Evolutionary conservation across 2,888 invertebrate genomes (phyloP), one percentile per base, ranked within the genome.

Genomic region (Zele albiditarsus): DNA sequence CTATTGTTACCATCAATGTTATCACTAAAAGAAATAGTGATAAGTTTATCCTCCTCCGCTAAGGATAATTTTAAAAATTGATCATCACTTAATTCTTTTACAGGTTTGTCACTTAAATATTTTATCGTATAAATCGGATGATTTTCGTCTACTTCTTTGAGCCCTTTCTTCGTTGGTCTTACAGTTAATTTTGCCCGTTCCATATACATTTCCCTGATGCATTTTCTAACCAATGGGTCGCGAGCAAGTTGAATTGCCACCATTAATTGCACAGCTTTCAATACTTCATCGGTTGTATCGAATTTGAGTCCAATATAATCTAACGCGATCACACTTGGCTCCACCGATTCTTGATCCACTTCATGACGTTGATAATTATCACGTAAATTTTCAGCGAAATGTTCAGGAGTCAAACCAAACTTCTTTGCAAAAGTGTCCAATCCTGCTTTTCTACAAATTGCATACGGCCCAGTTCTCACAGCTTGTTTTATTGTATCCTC

Each of bases 301-400:
- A 87, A 87, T 38, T 82, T 81, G 16, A 78, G 42, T 8, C 85
- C 81, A 16, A 82, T 70, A 85, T 92, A 97, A 82, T 97, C 95
- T 71, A 93, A 93, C 0, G 98, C 98, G 25, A 96, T 91, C 80
- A 96, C 95, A 0, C 92, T 84, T 0, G 98, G 97, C 80, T 96
- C 95, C n/a, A 94, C 92, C 0, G 94, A 93, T 82, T 96, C 96
- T 87, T 98, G 98, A 68, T 98, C 97, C 1, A 98, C 97, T 86
- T 98, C 98, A 88, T 98, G 96, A 16, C 97, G 91, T 88, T 97
- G 97, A 89, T 98, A 98, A 88, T 97, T 97, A 86, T 98, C 98
- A 0, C 97, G 93, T 8, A 99, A 91, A 90, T 99, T 99, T 90
- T 98, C 98, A 0, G 97, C 98, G 89, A 97, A 98, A 89, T 98